These are phyloP conservation scores for Pristis pectinata DNA, from an alignment of 2,797 vertebrate genomes.

Conservation along the genomic window DNA sequence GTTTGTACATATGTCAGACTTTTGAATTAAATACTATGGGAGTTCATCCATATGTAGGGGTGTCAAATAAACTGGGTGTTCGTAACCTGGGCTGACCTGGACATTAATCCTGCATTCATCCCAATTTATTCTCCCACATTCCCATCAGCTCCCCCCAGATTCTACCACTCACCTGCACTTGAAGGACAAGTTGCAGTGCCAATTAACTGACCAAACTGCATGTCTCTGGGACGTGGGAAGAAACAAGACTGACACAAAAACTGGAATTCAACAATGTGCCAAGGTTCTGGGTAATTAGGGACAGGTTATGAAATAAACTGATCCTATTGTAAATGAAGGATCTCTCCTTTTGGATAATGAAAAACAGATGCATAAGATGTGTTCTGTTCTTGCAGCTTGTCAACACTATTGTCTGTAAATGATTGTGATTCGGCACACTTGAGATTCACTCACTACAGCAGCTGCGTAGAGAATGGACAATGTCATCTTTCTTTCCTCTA, in stretches of 20 bases:
- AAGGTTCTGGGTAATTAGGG: background rate
- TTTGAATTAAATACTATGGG: too few relatives aligned
- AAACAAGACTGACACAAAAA: background rate
- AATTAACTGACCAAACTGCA: too few relatives aligned
- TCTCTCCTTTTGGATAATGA: slow-evolving; percentile 52
- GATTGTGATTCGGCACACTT: slow-evolving; percentile 53
- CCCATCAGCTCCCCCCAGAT: too few relatives aligned
- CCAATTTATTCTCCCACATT: too few relatives aligned
- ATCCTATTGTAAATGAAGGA: slow-evolving; percentile 46
- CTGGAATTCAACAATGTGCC: background rate
- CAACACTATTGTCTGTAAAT: slow-evolving; percentile 60
- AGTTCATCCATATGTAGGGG: background rate
- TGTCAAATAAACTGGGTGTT: too few relatives aligned
- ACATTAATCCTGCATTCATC: too few relatives aligned
- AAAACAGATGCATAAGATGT: slow-evolving; percentile 56
- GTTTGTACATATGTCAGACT: too few relatives aligned
- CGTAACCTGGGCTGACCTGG: too few relatives aligned
- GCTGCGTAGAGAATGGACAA: slow-evolving; percentile 53
- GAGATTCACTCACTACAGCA: slow-evolving; percentile 44
- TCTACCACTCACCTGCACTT: too few relatives aligned
- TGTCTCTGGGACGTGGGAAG: too few relatives aligned
- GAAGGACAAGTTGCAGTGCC: too few relatives aligned
- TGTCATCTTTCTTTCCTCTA: slow-evolving; percentile 45
- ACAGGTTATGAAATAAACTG: slow-evolving; percentile 9
- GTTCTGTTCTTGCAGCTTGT: slow-evolving; percentile 56